phyloP scores from a whole-genome alignment of 1,140 invertebrate species.

The Panagrolaimus sp. region DNA sequence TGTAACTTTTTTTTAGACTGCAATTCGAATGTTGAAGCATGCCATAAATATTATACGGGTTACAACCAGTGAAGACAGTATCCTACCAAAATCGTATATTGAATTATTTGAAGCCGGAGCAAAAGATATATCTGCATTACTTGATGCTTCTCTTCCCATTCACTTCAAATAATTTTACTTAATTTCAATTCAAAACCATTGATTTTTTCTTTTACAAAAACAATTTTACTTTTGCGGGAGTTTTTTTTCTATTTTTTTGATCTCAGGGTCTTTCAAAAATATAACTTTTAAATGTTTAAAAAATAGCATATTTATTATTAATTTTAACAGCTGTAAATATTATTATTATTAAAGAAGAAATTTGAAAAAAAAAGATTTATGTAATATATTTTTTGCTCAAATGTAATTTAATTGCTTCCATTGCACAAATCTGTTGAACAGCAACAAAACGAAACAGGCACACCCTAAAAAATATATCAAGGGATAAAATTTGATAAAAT shows the following conservation, averaged over 20 bases:
- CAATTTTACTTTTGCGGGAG: background rate
- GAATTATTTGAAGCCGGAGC: background rate
- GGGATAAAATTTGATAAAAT: background rate
- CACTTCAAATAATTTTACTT: background rate
- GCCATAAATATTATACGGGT: conserved; percentile 14
- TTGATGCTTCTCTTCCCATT: background rate
- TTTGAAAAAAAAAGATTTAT: background rate
- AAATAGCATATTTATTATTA: background rate
- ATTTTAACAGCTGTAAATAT: background rate
- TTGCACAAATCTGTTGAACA: conserved; percentile 33
- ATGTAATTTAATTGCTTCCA: conserved; percentile 2
- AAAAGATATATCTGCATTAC: background rate
- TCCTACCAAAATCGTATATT: conserved; percentile 4
- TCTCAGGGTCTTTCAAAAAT: conserved; percentile 1
- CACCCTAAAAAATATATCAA: background rate
- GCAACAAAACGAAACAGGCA: conserved; percentile 38
- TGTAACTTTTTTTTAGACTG: background rate
- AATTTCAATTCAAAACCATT: background rate
- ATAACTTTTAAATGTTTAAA: background rate
- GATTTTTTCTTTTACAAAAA: background rate
- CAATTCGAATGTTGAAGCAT: background rate
- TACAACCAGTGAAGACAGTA: background rate
- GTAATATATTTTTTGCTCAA: background rate
- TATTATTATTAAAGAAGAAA: background rate
- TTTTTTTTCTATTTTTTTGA: conserved; percentile 8